phyloP scores from a whole-genome alignment of 2,797 vertebrate genomes.

The Parauchenoglanis ngamensis region DNA sequence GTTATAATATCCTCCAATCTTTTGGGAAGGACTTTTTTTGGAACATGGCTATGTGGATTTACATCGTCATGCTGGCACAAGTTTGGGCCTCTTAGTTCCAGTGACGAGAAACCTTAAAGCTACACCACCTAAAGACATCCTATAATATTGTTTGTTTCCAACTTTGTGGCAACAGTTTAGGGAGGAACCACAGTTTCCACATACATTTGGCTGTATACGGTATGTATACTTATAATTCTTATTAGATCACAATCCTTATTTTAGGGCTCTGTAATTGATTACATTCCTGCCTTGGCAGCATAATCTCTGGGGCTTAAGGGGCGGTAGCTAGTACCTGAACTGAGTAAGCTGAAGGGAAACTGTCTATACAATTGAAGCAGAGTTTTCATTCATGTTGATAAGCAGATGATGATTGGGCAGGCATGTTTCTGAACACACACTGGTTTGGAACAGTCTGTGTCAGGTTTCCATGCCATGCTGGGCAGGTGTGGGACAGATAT shows the following conservation, averaged over 20 bases:
- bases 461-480: neutral
- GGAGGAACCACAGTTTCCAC: neutral
- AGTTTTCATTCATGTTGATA: neutral
- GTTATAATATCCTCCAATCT: neutral
- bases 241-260: neutral
- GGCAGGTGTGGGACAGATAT: neutral
- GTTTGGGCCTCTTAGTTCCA: neutral
- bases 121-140: neutral
- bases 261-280: neutral
- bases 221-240: neutral
- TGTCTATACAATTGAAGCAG: neutral
- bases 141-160: neutral
- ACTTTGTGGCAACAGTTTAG: neutral
- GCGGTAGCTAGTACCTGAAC: neutral
- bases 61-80: neutral
- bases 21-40: neutral
- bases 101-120: neutral
- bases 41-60: neutral
- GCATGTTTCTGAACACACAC: neutral
- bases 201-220: neutral
- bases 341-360: neutral
- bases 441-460: neutral
- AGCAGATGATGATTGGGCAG: neutral
- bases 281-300: neutral
- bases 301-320: neutral